Base-by-base conservation (phyloP, 1,140 invertebrate genomes). In the Philotrypesis tridentata region DNA sequence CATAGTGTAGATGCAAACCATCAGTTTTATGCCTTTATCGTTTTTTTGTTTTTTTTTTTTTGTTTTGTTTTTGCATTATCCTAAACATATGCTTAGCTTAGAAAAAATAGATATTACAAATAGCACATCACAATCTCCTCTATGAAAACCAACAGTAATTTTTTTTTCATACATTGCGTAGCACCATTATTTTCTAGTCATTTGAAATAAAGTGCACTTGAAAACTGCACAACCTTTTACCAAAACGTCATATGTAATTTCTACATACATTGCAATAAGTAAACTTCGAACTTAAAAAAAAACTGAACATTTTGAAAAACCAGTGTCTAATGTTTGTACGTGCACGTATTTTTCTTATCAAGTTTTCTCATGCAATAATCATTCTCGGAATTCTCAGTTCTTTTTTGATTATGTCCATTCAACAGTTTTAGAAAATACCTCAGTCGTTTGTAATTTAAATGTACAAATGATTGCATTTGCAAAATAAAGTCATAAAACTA, bases 171-270 rank as follows among this genome's bases (percentile, higher is more conserved):
- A 82, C 25, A 73, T 78, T 73, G 75, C 27, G n/a, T 79, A 83
- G 76, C 82, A 83, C 82, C 82, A 82, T 76, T 80, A 65, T 75
- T 70, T 70, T 48, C 68, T 65, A 73, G 65, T 82, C 65, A 74
- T 79, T 79, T 77, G 25, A 79, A 83, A 79, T 83, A 83, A 83
- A 83, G 82, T 83, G 76, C 82, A 83, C 82, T 83, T 83, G 60
- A 67, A 77, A 79, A 79, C 76, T 68, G 82, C 76, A 83, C 71
- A 75, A 75, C 75, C 71, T 68, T 73, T 79, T 79, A 83, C 70
- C 76, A 78, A 48, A 78, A 82, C 68, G 23, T 48, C 23, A 78
- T 40, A 73, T 82, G 60, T 75, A 80, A 73, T 73, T 61, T 23
- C 55, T 74, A 80, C 85, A 65, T 76, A 82, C 68, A 70, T 76